phyloP scores from a whole-genome alignment of 2,888 invertebrate species.

The Xanthorhoe spadicearia region DNA sequence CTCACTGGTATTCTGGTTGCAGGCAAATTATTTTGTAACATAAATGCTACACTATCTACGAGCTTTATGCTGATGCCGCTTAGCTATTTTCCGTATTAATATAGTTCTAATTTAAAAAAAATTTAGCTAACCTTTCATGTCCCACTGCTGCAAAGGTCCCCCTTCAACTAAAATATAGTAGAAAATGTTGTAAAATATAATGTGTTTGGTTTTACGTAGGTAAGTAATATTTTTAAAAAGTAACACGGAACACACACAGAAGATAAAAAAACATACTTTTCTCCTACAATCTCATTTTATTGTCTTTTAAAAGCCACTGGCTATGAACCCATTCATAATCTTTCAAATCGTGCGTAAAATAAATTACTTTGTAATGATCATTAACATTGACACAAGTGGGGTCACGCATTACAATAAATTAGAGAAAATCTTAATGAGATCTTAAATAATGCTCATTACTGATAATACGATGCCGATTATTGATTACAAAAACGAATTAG shows the following conservation, averaged over 20 bases:
- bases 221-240: no score
- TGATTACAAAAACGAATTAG: background rate
- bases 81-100: no score
- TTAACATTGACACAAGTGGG: slow-evolving; percentile 33
- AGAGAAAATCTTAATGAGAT: slow-evolving; percentile 58
- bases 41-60: background rate
- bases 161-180: no score
- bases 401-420: slow-evolving; percentile 58
- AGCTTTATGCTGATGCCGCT: no score
- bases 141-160: no score
- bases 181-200: no score
- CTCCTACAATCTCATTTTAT: background rate
- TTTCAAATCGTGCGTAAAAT: background rate
- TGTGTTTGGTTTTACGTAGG: no score
- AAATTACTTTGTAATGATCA: slow-evolving; percentile 6
- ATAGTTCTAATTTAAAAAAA: no score
- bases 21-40: background rate
- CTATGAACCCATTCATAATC: background rate
- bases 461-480: slow-evolving; percentile 29
- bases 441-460: slow-evolving; percentile 46
- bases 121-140: no score
- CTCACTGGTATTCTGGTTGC: slow-evolving; percentile 14
- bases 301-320: background rate
- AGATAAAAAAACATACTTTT: no score
- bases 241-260: no score